Evolutionary conservation across 2,888 invertebrate species (phyloP), one percentile per base, ranked within the genome.

Genomic region (Eudasyphora cyanicolor): DNA sequence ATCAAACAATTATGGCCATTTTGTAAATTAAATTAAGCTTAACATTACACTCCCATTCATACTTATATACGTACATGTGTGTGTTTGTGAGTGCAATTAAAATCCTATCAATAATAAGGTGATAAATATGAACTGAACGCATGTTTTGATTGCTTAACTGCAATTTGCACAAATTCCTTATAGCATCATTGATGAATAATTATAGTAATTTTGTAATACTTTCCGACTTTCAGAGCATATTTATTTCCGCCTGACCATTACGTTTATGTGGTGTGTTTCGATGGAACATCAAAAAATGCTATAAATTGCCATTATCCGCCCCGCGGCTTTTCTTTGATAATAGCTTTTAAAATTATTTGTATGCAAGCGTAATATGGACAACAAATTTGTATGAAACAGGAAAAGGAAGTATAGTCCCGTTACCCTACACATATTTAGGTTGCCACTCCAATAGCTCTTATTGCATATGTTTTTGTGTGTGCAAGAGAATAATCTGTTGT

Each of bases 351-450:
- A 1, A 6, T 38, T 38, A 17, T 60, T 14, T 29, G n/a, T 14
- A 60, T 4, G 60, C 14, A 29, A n/a, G 14, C 29, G 14, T 60
- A 51, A 51, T 69, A 76, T 76, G 79, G 76, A 60, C 74, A 74
- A 70, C 74, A 70, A 70, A 77, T 79, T 79, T 79, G 49, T 69
- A 76, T 17, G 69, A 42, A 35, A 76, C 54, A 67, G 76, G 82
- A 82, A 79, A 51, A 73, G 82, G 82, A 82, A 82, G 73, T 82
- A 38, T 4, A 57, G 27, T 27, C 14, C 54, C 21, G 21, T 12
- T 54, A 54, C 21, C 21, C 24, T 24, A 38, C 38, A 4, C 24
- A 19, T 3, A 21, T 24, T 17, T 17, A 57, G 35, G 10, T 12
- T 35, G 35, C 35, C 35, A 38, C 12, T 12, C 32, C 35, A 38